phyloP scores from a whole-genome alignment of 2,888 invertebrate genomes.

The Thelaira solivaga region DNA sequence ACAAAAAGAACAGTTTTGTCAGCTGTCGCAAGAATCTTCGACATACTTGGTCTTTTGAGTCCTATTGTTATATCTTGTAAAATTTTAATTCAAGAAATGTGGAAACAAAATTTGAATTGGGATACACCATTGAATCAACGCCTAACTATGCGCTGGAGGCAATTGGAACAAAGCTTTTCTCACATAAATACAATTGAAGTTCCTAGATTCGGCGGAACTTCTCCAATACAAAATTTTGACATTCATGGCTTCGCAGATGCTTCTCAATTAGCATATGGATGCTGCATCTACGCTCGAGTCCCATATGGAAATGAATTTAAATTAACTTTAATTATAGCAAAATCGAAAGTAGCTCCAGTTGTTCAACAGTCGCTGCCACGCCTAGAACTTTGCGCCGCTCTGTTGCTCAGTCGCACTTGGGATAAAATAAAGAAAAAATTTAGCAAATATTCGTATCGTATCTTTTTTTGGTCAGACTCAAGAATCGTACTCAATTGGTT shows the following conservation, averaged over 20 bases:
- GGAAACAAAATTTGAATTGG: constrained; percentile 29
- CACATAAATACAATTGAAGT: constrained; percentile 7
- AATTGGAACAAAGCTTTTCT: constrained; percentile 9
- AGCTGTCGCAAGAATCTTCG: constrained; percentile 41
- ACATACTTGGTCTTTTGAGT: constrained; percentile 38
- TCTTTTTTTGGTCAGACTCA: constrained; percentile 55
- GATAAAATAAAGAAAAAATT: constrained; percentile 16
- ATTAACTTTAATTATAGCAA: constrained; percentile 30
- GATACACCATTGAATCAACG: constrained; percentile 17
- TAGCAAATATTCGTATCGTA: neutral
- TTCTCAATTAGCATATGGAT: constrained; percentile 40
- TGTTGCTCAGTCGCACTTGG: constrained; percentile 31
- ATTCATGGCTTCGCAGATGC: constrained; percentile 55
- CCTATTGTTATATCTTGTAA: constrained; percentile 50
- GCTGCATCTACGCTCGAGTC: constrained; percentile 33
- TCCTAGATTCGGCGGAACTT: constrained; percentile 26
- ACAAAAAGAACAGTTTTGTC: constrained; percentile 38
- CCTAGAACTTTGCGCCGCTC: constrained; percentile 51
- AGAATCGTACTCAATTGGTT: constrained; percentile 50
- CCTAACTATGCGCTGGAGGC: neutral
- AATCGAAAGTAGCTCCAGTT: constrained; percentile 54
- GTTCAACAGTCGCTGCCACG: constrained; percentile 44
- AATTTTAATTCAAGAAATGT: constrained; percentile 38
- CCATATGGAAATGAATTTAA: neutral
- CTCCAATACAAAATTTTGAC: neutral